Evolutionary conservation across 2,797 vertebrate genomes (phyloP).

Genomic region (Gymnothorax javanicus): DNA sequence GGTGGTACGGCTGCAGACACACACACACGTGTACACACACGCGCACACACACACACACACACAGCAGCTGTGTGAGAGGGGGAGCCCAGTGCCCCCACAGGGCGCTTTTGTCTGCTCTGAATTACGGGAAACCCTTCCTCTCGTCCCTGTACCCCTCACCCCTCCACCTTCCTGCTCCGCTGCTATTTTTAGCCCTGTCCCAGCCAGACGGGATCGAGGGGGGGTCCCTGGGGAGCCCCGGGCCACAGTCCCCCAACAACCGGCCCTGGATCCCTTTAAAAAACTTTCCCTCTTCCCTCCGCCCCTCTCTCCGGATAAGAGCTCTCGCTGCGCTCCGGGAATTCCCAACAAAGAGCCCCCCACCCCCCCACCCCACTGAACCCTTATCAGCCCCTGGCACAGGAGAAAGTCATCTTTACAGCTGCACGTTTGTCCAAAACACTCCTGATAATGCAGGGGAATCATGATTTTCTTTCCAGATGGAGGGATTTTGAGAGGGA

Average conservation of each 20-base stretch:
- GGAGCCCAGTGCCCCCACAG: background rate
- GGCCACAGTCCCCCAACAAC: background rate
- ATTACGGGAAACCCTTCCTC: constrained; percentile 9
- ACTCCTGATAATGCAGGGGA: constrained; percentile 2
- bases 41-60: background rate
- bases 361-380: background rate
- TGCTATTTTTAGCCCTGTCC: constrained; percentile 18
- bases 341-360: constrained; percentile 4
- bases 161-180: constrained; percentile 22
- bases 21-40: background rate
- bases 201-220: background rate
- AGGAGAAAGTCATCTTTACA: background rate
- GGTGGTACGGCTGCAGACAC: background rate
- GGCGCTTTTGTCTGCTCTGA: background rate
- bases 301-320: constrained; percentile 2
- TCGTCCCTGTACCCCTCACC: constrained; percentile 4
- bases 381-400: background rate
- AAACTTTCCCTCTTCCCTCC: constrained; percentile 12
- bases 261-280: background rate
- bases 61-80: constrained; percentile 15
- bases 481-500: background rate
- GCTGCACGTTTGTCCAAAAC: background rate
- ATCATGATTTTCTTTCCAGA: constrained; percentile 14
- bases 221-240: background rate
- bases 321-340: background rate